Evolutionary conservation across 2,797 vertebrate species (phyloP), one percentile per base, ranked within the genome.

Genomic region (Percopsis omiscomaycus): DNA sequence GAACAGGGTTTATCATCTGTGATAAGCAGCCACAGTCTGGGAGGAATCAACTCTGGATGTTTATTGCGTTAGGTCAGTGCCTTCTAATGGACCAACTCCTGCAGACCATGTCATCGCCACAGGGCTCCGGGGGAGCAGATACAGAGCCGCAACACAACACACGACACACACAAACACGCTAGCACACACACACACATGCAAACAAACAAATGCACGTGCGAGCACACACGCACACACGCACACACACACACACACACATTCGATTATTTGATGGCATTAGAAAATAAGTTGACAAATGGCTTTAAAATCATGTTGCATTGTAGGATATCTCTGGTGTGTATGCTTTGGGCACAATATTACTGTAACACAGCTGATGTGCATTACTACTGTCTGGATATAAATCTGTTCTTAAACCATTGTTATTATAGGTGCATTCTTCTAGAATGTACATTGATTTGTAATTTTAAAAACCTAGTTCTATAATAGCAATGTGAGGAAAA

Each of bases 61-160:
- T 90, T 89, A 86, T 87, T 84, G 75, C 84, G 85, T 91, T 88
- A 92, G 86, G 89, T 90, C 90, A 89, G 74, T 30, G 51, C 54
- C 72, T 64, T 73, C 82, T 86, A 86, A 89, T 87, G 78, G 80
- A 86, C 80, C 77, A 76, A 83, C 87, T 86, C 84, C 81, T 79
- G 55, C 80, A 82, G 83, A 88, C 82, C 84, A 75, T 86, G 86
- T 89, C 85, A 86, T 81, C 64, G 82, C 86, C 84, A 81, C 76
- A 54, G 81, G 86, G 76, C 84, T 82, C 71, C 78, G 77, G 81
- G 77, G 70, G 73, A 75, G 70, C 22, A 47, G 71, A 81, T 78
- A 81, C 66, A 71, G 78, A 86, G 73, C 85, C 71, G 68, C 49
- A 82, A 59, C 66, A 80, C 60, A 13, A 54, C 30, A 45, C 50